Percentiles rank a stretch among this genome's conserved stretches.
Conservation (phyloP, 2,888 invertebrate species). For the Sicus ferrugineus region DNA sequence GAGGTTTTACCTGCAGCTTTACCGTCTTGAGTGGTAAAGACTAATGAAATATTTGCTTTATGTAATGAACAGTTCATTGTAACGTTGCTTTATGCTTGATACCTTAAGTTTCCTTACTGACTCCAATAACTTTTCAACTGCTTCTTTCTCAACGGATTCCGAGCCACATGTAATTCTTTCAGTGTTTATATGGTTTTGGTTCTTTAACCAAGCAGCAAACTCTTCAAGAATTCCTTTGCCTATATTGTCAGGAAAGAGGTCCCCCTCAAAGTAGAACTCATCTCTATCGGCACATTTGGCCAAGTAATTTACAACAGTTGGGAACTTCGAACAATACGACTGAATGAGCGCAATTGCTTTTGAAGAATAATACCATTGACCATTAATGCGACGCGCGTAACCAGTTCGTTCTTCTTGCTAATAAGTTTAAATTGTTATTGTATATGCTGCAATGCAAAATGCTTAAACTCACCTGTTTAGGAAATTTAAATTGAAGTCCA, state of each 20-base stretch:
- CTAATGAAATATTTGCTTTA: slow-evolving; percentile 39
- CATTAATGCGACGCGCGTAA: slow-evolving; percentile 77
- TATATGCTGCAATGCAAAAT: background rate
- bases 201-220: slow-evolving; percentile 75
- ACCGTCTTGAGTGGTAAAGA: slow-evolving; percentile 66
- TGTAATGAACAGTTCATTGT: background rate
- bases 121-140: slow-evolving; percentile 64
- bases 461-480: slow-evolving; percentile 72
- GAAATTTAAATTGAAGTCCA: slow-evolving; percentile 91
- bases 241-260: slow-evolving; percentile 71
- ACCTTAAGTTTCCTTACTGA: slow-evolving; percentile 64
- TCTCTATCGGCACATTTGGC: slow-evolving; percentile 65
- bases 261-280: slow-evolving; percentile 73
- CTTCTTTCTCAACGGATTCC: slow-evolving; percentile 74
- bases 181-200: slow-evolving; percentile 71
- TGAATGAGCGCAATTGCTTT: slow-evolving; percentile 76
- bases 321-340: slow-evolving; percentile 76
- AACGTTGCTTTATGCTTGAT: slow-evolving; percentile 41
- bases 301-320: slow-evolving; percentile 72
- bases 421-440: slow-evolving; percentile 18
- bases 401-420: slow-evolving; percentile 78
- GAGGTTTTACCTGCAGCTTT: slow-evolving; percentile 81
- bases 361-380: slow-evolving; percentile 82
- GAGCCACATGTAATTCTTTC: slow-evolving; percentile 76
- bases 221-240: slow-evolving; percentile 64